Percentiles rank a stretch among this genome's conserved stretches.
Evolutionary conservation across 1,140 invertebrate genomes (phyloP).

Genomic region (Rhagoletis zephyria): DNA sequence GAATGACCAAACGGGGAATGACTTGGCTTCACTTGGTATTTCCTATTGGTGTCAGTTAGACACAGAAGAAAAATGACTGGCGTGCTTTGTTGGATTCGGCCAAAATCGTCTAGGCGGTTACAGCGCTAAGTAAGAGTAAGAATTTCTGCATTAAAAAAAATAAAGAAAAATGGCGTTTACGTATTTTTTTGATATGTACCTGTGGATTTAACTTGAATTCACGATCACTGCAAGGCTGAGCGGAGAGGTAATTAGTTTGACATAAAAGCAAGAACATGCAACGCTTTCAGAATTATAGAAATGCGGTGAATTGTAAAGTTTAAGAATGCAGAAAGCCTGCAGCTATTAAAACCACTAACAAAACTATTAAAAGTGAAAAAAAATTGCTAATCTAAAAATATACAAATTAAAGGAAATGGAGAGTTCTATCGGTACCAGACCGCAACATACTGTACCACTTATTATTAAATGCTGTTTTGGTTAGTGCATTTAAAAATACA

Average conservation of each 20-base stretch:
- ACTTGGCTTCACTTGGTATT: no score
- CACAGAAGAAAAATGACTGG: no score
- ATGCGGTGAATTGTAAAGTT: neutral
- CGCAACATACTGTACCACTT: neutral
- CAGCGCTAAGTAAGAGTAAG: no score
- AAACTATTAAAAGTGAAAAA: neutral
- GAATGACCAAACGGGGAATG: no score
- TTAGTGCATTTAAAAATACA: no score
- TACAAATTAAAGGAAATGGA: neutral
- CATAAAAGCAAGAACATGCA: neutral
- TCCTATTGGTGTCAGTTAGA: no score
- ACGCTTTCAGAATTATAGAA: neutral
- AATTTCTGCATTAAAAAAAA: no score
- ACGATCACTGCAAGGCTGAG: neutral
- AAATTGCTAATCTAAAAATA: neutral
- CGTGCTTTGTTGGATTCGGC: no score
- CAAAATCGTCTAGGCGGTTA: no score
- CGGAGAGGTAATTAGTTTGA: neutral
- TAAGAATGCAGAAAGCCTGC: neutral
- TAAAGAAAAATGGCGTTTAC: no score
- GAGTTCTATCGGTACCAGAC: neutral
- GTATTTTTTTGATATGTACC: no score
- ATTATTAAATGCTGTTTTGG: neutral
- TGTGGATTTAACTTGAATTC: constrained; percentile 22
- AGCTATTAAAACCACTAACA: neutral